Percentiles rank a stretch among this genome's conserved stretches.
Evolutionary conservation across 2,797 vertebrate genomes (phyloP).

Genomic region (Pangasius djambal): DNA sequence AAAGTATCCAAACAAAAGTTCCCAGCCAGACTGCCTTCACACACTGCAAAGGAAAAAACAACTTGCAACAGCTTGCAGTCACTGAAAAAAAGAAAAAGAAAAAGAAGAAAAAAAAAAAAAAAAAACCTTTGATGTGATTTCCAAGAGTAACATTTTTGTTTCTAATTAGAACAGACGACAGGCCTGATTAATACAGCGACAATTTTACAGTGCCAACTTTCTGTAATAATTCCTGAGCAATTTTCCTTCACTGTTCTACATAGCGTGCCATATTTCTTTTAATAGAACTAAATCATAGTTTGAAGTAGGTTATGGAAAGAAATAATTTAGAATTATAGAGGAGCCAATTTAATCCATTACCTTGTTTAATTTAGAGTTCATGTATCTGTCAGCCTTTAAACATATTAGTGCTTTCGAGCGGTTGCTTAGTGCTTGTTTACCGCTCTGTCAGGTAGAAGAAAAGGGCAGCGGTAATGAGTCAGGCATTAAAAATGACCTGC

Average conservation of each 20-base stretch:
- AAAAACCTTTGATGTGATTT: slow-evolving; percentile 9
- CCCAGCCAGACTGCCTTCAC: slow-evolving; percentile 28
- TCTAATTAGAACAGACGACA: slow-evolving; percentile 27
- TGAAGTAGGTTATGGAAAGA: slow-evolving; percentile 25
- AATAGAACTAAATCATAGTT: slow-evolving; percentile 33
- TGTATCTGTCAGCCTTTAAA: slow-evolving; percentile 26
- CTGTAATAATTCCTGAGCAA: slow-evolving; percentile 38
- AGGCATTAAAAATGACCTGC: slow-evolving; percentile 70
- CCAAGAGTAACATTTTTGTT: slow-evolving; percentile 29
- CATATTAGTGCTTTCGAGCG: neutral
- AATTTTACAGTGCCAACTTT: slow-evolving; percentile 42
- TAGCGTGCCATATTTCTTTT: slow-evolving; percentile 28
- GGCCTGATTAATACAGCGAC: slow-evolving; percentile 47
- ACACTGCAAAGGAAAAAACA: neutral
- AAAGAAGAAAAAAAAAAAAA: neutral
- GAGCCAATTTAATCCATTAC: slow-evolving; percentile 45
- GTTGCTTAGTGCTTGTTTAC: slow-evolving; percentile 56
- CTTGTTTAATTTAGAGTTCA: slow-evolving; percentile 42
- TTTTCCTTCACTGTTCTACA: slow-evolving; percentile 49
- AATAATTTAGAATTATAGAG: slow-evolving; percentile 32
- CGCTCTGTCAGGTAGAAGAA: slow-evolving; percentile 61
- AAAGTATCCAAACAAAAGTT: slow-evolving; percentile 69
- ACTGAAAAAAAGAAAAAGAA: neutral
- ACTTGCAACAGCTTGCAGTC: too few relatives aligned
- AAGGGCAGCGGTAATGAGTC: slow-evolving; percentile 65